Conservation (phyloP, 1,140 invertebrate genomes). For the Trichomalopsis sarcophagae region DNA sequence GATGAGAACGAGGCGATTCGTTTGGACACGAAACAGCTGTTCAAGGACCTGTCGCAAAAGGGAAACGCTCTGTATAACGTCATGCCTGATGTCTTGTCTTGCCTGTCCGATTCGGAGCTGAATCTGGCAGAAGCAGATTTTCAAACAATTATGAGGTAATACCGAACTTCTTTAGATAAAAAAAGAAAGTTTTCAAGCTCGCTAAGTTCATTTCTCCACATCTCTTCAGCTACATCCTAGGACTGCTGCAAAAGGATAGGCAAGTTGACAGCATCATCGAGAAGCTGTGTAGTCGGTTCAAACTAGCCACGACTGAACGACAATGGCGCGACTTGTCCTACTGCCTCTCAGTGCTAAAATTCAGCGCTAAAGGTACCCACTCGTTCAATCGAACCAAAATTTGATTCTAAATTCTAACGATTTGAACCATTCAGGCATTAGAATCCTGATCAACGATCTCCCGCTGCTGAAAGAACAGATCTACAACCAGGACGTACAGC, state of each 20-base stretch:
- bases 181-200: not conserved
- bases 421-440: constrained; percentile 61
- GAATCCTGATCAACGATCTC: constrained; percentile 85
- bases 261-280: constrained; percentile 92
- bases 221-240: constrained; percentile 84
- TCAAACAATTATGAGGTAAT: constrained; percentile 87
- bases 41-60: constrained; percentile 90
- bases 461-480: constrained; percentile 87
- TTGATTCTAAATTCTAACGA: not conserved
- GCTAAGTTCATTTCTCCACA: constrained; percentile 7
- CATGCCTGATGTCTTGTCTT: constrained; percentile 94
- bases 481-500: constrained; percentile 84
- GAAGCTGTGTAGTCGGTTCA: constrained; percentile 90
- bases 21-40: constrained; percentile 86
- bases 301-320: constrained; percentile 82
- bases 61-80: constrained; percentile 95
- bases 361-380: constrained; percentile 67
- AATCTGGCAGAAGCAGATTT: constrained; percentile 87
- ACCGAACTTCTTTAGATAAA: constrained; percentile 38
- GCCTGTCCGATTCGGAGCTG: constrained; percentile 86
- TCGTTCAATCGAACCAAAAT: constrained; percentile 33
- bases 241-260: constrained; percentile 89
- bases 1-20: constrained; percentile 84
- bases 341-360: constrained; percentile 81
- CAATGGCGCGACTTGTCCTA: constrained; percentile 89